These are phyloP conservation scores for Bungarus multicinctus DNA, from an alignment of 2,113 vertebrate species.

Conservation along the genomic window DNA sequence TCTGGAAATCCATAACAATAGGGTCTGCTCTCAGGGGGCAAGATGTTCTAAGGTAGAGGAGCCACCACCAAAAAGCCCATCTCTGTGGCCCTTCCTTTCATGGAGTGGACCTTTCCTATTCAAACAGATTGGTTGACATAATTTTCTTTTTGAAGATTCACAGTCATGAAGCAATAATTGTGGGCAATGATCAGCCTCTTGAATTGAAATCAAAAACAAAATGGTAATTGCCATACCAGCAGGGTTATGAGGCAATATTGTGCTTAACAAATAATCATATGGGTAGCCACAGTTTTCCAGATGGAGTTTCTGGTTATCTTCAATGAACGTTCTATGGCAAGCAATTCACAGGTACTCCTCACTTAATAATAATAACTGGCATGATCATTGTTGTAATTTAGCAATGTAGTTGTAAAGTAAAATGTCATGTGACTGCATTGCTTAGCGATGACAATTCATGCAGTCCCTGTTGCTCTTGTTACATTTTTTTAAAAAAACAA, in stretches of 20 bases:
- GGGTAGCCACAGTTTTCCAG: not conserved
- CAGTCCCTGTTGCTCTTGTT: not conserved
- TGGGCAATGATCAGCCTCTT: not conserved
- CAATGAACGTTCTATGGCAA: not conserved
- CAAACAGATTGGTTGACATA: not conserved
- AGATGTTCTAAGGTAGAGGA: not conserved
- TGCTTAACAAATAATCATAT: not conserved
- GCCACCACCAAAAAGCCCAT: not conserved
- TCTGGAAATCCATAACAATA: not conserved
- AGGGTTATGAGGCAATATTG: not conserved
- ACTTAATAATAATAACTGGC: not conserved
- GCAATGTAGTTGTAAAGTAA: too few relatives aligned
- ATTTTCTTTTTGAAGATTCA: not conserved
- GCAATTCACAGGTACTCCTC: not conserved
- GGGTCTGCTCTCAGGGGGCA: not conserved
- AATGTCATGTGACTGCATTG: not conserved
- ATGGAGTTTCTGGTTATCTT: not conserved
- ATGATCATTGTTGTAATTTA: not conserved
- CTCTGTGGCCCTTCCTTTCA: not conserved
- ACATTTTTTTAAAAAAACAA: not conserved
- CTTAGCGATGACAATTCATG: not conserved
- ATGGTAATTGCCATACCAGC: not conserved
- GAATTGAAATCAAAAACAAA: not conserved
- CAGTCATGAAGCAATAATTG: not conserved
- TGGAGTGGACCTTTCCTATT: not conserved